Evolutionary conservation across 2,888 invertebrate genomes (phyloP).

Genomic region (Sesamia inferens): DNA sequence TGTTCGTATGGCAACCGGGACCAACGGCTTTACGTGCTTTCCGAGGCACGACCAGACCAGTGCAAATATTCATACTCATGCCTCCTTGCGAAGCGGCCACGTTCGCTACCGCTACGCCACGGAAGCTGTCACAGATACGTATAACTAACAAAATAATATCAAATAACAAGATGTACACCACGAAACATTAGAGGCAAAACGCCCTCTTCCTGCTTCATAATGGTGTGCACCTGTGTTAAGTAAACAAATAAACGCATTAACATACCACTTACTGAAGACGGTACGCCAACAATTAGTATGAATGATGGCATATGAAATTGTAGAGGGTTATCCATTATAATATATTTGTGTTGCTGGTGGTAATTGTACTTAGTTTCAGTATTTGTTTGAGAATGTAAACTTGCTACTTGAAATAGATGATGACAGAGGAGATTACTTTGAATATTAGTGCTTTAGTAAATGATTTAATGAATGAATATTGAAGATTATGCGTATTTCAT

Average conservation of each 20-base stretch:
- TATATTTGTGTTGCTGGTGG: slow-evolving; percentile 20
- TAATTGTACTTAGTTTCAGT: slow-evolving; percentile 2
- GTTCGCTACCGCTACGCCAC: too few relatives aligned
- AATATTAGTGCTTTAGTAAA: neutral
- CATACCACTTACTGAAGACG: slow-evolving; percentile 63
- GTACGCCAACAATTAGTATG: slow-evolving; percentile 53
- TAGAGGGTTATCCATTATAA: slow-evolving; percentile 8
- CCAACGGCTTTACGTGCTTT: too few relatives aligned
- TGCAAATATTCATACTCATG: too few relatives aligned
- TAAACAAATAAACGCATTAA: slow-evolving; percentile 68
- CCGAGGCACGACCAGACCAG: too few relatives aligned
- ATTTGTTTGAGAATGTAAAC: slow-evolving; percentile 1
- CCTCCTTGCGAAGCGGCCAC: too few relatives aligned
- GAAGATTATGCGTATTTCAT: neutral
- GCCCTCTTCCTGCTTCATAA: slow-evolving; percentile 17
- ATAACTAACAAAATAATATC: neutral
- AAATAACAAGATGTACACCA: neutral
- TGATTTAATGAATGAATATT: neutral
- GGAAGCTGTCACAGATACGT: too few relatives aligned
- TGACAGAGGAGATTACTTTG: neutral
- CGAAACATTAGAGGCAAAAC: slow-evolving; percentile 10
- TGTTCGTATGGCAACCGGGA: too few relatives aligned
- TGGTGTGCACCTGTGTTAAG: slow-evolving; percentile 53
- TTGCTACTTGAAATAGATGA: slow-evolving; percentile 2
- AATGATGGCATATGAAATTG: slow-evolving; percentile 41